A percentile compares a stretch with the other conserved stretches of the same genome.
Evolutionary conservation across 2,113 vertebrate genomes (phyloP).

Genomic region (Zonotrichia leucophrys): DNA sequence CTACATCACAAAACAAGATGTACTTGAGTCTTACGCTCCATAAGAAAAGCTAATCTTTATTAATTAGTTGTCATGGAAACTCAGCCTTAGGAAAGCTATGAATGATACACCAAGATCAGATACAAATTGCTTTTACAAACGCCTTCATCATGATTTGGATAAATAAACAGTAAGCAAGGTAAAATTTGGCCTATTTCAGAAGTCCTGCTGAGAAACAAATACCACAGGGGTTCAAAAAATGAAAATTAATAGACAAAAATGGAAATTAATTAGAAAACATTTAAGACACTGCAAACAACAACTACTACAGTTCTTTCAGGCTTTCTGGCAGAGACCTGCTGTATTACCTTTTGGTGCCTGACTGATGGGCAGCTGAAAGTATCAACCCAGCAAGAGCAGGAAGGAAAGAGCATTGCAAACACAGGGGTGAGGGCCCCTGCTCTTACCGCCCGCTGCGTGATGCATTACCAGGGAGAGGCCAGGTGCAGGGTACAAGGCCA

Average conservation of each 20-base stretch:
- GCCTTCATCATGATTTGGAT: neutral
- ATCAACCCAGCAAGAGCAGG: neutral
- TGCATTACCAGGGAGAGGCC: neutral
- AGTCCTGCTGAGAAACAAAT: neutral
- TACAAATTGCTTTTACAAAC: neutral
- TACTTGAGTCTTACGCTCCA: neutral
- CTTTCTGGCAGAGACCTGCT: neutral
- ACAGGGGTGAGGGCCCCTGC: neutral
- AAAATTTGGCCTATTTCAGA: neutral
- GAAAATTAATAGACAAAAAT: neutral
- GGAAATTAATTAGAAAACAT: neutral
- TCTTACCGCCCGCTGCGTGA: neutral
- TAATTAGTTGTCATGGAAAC: slow-evolving; percentile 53
- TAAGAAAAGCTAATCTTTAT: slow-evolving; percentile 54
- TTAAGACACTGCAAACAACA: neutral
- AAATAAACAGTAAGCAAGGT: neutral
- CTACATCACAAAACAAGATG: slow-evolving; percentile 46
- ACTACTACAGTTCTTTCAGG: neutral
- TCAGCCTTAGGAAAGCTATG: neutral
- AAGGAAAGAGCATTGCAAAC: neutral
- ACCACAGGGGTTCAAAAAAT: neutral
- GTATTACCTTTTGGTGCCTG: neutral
- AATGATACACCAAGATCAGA: slow-evolving; percentile 14
- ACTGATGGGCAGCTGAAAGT: neutral
- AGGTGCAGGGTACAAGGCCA: neutral